These are phyloP conservation scores for Parauchenoglanis punctatus DNA, from an alignment of 2,797 vertebrate genomes.

Conservation along the genomic window DNA sequence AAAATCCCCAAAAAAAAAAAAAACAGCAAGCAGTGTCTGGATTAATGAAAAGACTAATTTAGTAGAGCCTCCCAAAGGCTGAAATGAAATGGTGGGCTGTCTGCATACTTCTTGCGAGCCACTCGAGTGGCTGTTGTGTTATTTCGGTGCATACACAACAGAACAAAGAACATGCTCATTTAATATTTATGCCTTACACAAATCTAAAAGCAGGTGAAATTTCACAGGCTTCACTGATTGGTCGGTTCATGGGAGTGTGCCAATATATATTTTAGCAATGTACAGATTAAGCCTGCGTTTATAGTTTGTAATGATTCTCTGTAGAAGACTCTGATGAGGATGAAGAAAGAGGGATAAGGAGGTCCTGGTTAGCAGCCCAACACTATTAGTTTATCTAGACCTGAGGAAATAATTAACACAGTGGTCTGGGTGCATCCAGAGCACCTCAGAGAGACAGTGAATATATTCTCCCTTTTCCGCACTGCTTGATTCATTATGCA, in stretches of 20 bases:
- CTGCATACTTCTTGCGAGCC: conserved; percentile 40
- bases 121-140: conserved; percentile 36
- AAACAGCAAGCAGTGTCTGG: conserved; percentile 38
- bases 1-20: conserved; percentile 20
- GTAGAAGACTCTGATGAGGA: not conserved
- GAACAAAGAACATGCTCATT: conserved; percentile 34
- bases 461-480: not conserved
- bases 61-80: conserved; percentile 50
- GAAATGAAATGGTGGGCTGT: conserved; percentile 54
- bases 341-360: not conserved
- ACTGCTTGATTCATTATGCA: not conserved
- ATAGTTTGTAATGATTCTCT: conserved; percentile 1
- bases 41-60: conserved; percentile 54
- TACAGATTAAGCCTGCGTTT: not conserved
- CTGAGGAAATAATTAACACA: conserved; percentile 15
- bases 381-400: not conserved
- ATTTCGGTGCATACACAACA: conserved; percentile 45
- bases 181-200: conserved; percentile 32
- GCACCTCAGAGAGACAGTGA: not conserved
- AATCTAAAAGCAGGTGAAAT: not conserved
- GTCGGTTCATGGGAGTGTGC: not conserved
- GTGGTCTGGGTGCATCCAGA: conserved; percentile 7
- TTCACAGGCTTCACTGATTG: not conserved
- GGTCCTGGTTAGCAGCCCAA: not conserved
- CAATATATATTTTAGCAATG: not conserved